These are phyloP conservation scores for Mareca strepera DNA, from an alignment of 2,797 vertebrate genomes.

Conservation along the genomic window DNA sequence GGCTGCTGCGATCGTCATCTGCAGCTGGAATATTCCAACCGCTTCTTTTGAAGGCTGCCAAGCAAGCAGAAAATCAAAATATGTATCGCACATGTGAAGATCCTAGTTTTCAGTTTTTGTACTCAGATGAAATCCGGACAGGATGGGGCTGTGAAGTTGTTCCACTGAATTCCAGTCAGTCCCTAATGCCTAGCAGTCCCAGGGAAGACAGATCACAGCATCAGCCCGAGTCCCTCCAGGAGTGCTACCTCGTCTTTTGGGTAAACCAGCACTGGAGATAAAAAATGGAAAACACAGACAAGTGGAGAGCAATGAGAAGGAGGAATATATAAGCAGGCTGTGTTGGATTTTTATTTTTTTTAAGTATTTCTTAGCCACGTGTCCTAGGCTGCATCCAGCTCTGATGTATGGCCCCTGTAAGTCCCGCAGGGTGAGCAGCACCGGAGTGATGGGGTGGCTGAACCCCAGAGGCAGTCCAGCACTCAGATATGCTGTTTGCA, in stretches of 20 bases:
- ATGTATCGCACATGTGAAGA: not conserved
- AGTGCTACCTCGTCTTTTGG: not conserved
- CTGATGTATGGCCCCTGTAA: not conserved
- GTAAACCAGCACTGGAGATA: not conserved
- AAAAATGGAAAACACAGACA: not conserved
- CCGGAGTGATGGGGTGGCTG: not conserved
- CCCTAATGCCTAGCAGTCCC: not conserved
- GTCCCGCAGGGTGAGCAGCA: not conserved
- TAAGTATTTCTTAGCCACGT: not conserved
- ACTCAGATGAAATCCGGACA: conserved; percentile 25
- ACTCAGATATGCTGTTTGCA: not conserved
- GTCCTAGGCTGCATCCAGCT: not conserved
- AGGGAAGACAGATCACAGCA: not conserved
- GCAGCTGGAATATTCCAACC: not conserved
- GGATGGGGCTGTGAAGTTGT: conserved; percentile 19
- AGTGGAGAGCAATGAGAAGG: not conserved
- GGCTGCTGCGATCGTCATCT: conserved; percentile 2
- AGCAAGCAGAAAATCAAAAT: conserved; percentile 45
- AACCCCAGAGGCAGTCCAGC: not conserved
- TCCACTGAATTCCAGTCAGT: conserved; percentile 1
- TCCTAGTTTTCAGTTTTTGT: not conserved
- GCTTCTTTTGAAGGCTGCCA: conserved; percentile 13
- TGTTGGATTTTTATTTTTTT: not conserved
- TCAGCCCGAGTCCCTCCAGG: not conserved
- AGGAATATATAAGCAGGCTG: not conserved